These are phyloP conservation scores for Panopea generosa DNA, from an alignment of 2,888 invertebrate species.

Conservation along the genomic window DNA sequence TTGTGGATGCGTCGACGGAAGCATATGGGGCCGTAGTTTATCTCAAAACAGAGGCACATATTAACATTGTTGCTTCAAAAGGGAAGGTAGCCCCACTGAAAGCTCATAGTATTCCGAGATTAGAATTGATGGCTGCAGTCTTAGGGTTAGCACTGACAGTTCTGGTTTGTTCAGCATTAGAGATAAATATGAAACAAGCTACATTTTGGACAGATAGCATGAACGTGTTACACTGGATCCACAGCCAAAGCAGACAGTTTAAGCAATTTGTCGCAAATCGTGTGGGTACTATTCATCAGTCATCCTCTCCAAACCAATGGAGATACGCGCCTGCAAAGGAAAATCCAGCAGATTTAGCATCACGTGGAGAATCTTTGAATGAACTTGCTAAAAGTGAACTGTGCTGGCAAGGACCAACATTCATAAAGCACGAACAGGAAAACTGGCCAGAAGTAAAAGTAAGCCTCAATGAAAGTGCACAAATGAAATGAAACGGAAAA, in stretches of 20 bases:
- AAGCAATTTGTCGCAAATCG: slow-evolving; percentile 63
- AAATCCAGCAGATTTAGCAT: slow-evolving; percentile 46
- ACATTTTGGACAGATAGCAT: slow-evolving; percentile 17
- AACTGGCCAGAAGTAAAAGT: slow-evolving; percentile 17
- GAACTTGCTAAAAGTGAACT: too few species aligned
- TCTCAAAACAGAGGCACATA: too few species aligned
- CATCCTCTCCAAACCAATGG: slow-evolving; percentile 44
- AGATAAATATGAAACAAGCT: neutral
- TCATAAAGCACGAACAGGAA: slow-evolving; percentile 9
- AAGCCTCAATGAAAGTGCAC: neutral
- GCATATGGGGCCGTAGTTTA: slow-evolving; percentile 35
- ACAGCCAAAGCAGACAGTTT: slow-evolving; percentile 31
- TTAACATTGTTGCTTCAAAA: slow-evolving; percentile 34
- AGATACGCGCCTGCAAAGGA: slow-evolving; percentile 24
- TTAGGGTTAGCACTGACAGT: slow-evolving; percentile 19
- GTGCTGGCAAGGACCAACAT: too few species aligned
- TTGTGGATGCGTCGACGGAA: slow-evolving; percentile 49
- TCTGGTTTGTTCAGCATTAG: slow-evolving; percentile 10
- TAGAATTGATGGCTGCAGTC: slow-evolving; percentile 51
- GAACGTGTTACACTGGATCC: slow-evolving; percentile 40
- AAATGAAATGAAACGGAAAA: too few species aligned
- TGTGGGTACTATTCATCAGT: slow-evolving; percentile 59
- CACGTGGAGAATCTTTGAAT: too few species aligned
- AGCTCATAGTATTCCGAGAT: slow-evolving; percentile 34
- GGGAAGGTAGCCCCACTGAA: slow-evolving; percentile 44